Evolutionary conservation across 2,797 vertebrate species (phyloP).

Genomic region (Leucoraja ocellata): DNA sequence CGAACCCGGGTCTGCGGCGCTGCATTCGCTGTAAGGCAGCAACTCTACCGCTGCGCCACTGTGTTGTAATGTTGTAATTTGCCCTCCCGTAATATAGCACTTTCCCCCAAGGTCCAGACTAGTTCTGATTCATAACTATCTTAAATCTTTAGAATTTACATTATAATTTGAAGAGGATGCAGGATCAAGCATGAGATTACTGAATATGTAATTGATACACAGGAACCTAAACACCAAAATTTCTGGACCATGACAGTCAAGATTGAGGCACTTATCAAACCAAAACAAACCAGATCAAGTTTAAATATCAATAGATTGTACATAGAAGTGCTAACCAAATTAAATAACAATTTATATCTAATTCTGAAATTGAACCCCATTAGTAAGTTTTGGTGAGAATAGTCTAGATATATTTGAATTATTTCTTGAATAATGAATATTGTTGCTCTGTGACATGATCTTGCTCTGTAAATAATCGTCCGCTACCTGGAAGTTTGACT

Average conservation of each 20-base stretch:
- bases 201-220: not conserved
- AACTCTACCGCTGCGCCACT: too few species aligned
- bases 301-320: not conserved
- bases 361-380: not conserved
- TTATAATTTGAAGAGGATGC: too few species aligned
- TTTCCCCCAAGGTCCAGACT: too few species aligned
- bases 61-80: too few species aligned
- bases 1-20: too few species aligned
- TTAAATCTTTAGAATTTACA: too few species aligned
- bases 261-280: not conserved
- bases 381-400: not conserved
- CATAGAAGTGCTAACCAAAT: not conserved
- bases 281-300: not conserved
- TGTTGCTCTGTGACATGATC: not conserved
- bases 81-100: too few species aligned
- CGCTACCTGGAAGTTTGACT: not conserved
- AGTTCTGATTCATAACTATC: too few species aligned
- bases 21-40: too few species aligned
- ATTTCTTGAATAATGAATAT: not conserved
- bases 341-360: not conserved
- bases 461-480: not conserved
- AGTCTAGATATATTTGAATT: not conserved
- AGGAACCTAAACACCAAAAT: not conserved
- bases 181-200: not conserved
- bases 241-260: not conserved